Percentiles rank a stretch among this genome's conserved stretches.
Conservation (phyloP, 2,888 invertebrate species). For the Allacma fusca region DNA sequence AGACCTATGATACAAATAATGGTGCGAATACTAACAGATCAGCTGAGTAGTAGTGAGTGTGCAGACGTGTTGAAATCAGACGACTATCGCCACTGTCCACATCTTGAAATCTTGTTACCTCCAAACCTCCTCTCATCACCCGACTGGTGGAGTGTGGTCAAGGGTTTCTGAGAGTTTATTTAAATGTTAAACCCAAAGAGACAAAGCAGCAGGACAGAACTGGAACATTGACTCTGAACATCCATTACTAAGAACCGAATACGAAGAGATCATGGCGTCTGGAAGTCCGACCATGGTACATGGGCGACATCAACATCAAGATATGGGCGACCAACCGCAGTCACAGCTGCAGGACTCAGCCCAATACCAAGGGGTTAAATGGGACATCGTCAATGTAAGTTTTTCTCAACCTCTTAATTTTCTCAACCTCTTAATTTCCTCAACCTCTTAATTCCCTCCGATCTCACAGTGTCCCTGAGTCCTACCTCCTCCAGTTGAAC, state of each 20-base stretch:
- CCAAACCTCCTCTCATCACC: neutral
- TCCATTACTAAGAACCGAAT: neutral
- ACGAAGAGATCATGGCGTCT: constrained; percentile 30
- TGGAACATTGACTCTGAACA: neutral
- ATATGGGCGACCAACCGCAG: constrained; percentile 24
- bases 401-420: neutral
- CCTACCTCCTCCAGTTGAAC: no score
- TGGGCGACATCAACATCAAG: constrained; percentile 21
- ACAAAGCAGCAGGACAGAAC: neutral
- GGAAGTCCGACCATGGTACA: constrained; percentile 39
- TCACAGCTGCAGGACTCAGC: constrained; percentile 28
- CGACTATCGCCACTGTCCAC: neutral
- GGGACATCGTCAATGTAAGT: constrained; percentile 52
- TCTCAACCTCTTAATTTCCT: neutral
- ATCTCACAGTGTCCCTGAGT: no score
- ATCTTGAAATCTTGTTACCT: neutral
- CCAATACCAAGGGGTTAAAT: constrained; percentile 51
- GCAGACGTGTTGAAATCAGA: neutral
- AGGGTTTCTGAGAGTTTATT: neutral
- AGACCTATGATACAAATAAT: neutral
- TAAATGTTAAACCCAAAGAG: constrained; percentile 8
- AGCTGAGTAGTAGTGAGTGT: constrained; percentile 12
- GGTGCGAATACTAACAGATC: neutral
- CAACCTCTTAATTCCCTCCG: neutral
- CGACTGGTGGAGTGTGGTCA: constrained; percentile 3